Evolutionary conservation across 2,113 vertebrate species (phyloP), one percentile per base, ranked within the genome.

Genomic region (Emberiza fucata): DNA sequence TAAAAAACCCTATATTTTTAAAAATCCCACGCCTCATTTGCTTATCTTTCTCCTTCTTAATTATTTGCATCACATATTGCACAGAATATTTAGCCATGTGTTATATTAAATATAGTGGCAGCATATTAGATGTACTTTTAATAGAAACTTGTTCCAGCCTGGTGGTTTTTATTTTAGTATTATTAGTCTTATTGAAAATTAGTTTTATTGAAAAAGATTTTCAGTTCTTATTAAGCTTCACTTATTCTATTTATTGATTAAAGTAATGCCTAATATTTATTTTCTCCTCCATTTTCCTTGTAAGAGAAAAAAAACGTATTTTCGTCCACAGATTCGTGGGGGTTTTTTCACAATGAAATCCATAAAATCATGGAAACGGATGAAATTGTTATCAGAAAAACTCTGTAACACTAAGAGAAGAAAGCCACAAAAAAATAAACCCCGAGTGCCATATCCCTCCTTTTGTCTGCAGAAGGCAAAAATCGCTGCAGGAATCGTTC

Each of bases 51-150:
- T 66, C 70, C 86, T 90, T 94, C 91, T 29, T 22, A 56, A 77
- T 83, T 91, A 93, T 90, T 95, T 86, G 93, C 44, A 69, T 70
- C 68, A 53, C 45, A 40, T 66, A 53, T 24, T 60, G 61, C 88
- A 91, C 50, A 63, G 90, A 95, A 94, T 94, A 95, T 79, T 92
- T 82, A 50, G 88, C 92, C 90, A 88, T 19, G 31, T 0, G 60
- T 35, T 94, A 24, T 42, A 86, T 93, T 92, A 94, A 93, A 96
- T 95, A 91, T 81, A 94, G 95, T 39, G 76, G 81, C 37, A 97
- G 92, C 86, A 80, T 54, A 88, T 96, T 83, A 92, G 87, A 85
- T 65, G 59, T 57, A 69, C 59, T 95, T 80, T 96, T 70, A 81
- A 96, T 80, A 94, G 85, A 95, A 97, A 92, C 76, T 91, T 95